A percentile compares a stretch with the other conserved stretches of the same genome.
These are phyloP conservation scores for Denticeps clupeoides DNA, from an alignment of 2,797 vertebrate genomes.

Conservation along the genomic window DNA sequence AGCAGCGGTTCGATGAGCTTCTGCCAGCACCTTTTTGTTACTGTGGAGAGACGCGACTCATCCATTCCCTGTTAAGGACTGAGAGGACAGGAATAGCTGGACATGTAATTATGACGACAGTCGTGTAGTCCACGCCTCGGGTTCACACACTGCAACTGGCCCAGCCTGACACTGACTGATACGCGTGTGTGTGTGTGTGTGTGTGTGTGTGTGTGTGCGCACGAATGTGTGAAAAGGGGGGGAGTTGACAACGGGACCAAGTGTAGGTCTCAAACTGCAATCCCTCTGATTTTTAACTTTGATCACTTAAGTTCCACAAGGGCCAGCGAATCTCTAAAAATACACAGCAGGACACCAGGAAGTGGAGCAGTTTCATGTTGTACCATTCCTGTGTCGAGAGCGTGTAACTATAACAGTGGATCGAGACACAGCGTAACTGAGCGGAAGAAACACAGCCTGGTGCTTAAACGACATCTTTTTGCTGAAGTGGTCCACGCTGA, in stretches of 20 bases:
- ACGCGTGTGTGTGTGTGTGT: background rate
- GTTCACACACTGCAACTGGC: background rate
- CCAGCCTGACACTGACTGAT: slow-evolving; percentile 2
- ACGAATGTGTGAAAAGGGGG: background rate
- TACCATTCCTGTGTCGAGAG: too few species aligned
- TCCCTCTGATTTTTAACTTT: background rate
- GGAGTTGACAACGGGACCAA: background rate
- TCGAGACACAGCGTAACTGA: too few species aligned
- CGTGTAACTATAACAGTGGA: too few species aligned
- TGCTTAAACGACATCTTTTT: too few species aligned
- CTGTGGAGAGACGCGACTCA: slow-evolving; percentile 1
- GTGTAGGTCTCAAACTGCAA: background rate
- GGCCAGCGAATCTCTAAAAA: background rate
- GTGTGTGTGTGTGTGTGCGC: background rate
- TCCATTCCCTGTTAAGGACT: slow-evolving; percentile 2
- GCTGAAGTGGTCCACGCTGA: too few species aligned
- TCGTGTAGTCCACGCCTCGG: slow-evolving; percentile 1
- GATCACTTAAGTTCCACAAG: background rate
- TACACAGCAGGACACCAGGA: background rate
- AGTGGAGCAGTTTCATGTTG: too few species aligned
- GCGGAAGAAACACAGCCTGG: too few species aligned
- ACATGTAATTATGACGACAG: slow-evolving; percentile 15
- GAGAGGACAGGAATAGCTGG: slow-evolving; percentile 21
- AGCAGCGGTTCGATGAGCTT: background rate
- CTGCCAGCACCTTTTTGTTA: background rate